A percentile compares a stretch with the other conserved stretches of the same genome.
These are phyloP conservation scores for Phrynocephalus forsythii DNA, from an alignment of 2,797 vertebrate species.

Conservation along the genomic window DNA sequence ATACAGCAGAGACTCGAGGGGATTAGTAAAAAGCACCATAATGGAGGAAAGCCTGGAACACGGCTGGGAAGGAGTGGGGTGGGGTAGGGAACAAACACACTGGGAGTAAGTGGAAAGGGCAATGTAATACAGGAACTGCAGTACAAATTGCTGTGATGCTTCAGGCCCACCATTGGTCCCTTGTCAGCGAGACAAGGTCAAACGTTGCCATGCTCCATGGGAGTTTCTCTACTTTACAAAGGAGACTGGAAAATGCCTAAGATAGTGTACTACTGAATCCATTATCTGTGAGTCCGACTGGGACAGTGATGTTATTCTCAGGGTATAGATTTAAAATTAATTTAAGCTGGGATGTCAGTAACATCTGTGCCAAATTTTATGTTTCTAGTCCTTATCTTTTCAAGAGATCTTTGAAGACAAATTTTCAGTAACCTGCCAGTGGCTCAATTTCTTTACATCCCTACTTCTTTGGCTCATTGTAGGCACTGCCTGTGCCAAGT, in stretches of 20 bases:
- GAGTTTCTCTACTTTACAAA: background rate
- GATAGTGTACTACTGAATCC: too few species aligned
- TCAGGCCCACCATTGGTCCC: background rate
- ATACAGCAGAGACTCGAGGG: background rate
- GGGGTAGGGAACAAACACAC: background rate
- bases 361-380: too few species aligned
- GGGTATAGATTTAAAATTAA: too few species aligned
- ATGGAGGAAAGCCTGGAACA: constrained; percentile 8
- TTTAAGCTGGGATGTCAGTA: too few species aligned
- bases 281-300: too few species aligned
- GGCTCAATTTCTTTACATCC: background rate
- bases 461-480: background rate
- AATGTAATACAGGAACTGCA: background rate
- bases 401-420: too few species aligned
- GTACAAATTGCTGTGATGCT: background rate
- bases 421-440: background rate
- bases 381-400: too few species aligned
- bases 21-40: constrained; percentile 20
- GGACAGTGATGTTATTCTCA: too few species aligned
- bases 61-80: background rate
- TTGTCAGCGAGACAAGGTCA: background rate
- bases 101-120: background rate
- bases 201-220: background rate
- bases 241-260: too few species aligned
- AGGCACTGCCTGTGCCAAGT: background rate